Evolutionary conservation across 2,113 vertebrate species (phyloP).

Genomic region (Otocyon megalotis): DNA sequence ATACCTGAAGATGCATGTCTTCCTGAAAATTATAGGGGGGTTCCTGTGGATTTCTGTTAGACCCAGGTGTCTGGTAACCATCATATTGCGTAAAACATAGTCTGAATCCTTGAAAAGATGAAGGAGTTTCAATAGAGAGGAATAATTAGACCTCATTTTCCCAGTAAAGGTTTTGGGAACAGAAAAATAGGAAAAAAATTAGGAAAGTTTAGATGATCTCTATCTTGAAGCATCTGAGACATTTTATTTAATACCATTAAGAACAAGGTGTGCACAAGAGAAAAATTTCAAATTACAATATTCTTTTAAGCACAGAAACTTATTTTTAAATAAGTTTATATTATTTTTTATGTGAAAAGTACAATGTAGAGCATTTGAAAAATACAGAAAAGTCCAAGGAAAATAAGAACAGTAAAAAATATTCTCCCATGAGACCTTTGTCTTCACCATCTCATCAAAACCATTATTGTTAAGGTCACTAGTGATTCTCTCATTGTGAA

Average conservation of each 20-base stretch:
- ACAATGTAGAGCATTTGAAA: background rate
- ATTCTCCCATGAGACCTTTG: background rate
- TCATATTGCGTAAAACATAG: constrained; percentile 83
- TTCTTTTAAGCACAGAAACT: background rate
- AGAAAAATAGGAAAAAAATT: background rate
- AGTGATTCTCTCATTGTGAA: background rate
- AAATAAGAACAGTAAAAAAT: constrained; percentile 29
- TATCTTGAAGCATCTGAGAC: constrained; percentile 9
- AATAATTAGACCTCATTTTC: background rate
- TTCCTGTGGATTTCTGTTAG: constrained; percentile 80
- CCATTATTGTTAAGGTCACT: background rate
- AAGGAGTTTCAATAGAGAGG: constrained; percentile 66
- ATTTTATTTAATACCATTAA: constrained; percentile 22
- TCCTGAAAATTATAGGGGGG: constrained; percentile 81
- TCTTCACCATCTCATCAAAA: background rate
- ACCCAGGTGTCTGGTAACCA: constrained; percentile 79
- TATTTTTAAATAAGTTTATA: background rate
- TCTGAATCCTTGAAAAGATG: constrained; percentile 80
- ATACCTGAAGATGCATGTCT: constrained; percentile 87
- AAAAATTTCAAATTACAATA: background rate
- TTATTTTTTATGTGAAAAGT: constrained; percentile 4
- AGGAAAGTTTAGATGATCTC: constrained; percentile 19
- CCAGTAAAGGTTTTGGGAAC: background rate
- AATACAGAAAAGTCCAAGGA: background rate
- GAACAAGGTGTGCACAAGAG: background rate